phyloP scores from a whole-genome alignment of 2,113 vertebrate genomes.

The Aphyosemion australe region DNA sequence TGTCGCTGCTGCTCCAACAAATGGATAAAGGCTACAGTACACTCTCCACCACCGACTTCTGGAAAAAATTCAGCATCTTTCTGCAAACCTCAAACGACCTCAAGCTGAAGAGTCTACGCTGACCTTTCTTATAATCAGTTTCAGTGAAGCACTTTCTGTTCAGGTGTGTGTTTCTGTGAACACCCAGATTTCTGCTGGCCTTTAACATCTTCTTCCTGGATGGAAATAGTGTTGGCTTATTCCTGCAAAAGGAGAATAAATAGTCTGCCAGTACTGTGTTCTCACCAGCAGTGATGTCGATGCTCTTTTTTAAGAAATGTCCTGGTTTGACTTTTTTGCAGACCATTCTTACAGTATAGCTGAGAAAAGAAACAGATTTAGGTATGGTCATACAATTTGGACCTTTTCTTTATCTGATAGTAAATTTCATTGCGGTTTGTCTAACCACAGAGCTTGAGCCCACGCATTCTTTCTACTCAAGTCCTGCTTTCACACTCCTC shows the following conservation, averaged over 20 bases:
- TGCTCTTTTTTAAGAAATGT: too few species aligned
- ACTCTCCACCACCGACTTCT: background rate
- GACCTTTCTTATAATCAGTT: background rate
- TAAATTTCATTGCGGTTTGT: conserved; percentile 10
- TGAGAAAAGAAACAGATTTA: too few species aligned
- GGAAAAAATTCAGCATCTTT: background rate
- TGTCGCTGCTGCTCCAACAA: background rate
- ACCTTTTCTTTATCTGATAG: background rate
- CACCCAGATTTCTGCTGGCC: background rate
- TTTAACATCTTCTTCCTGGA: background rate
- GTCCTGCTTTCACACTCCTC: conserved; percentile 7
- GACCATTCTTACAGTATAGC: too few species aligned
- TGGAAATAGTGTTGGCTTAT: background rate
- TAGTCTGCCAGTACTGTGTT: too few species aligned
- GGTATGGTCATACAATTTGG: too few species aligned
- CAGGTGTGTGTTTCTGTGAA: background rate
- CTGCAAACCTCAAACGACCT: background rate
- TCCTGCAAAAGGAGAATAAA: background rate
- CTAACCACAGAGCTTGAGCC: conserved; percentile 10
- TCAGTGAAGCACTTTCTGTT: background rate
- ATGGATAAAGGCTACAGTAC: background rate
- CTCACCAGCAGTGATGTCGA: too few species aligned
- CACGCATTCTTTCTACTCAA: conserved; percentile 47
- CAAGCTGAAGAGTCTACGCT: background rate
- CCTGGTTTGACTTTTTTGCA: too few species aligned